These are phyloP conservation scores for Drosophila nigricruria DNA, from an alignment of 2,888 invertebrate genomes.

Conservation along the genomic window DNA sequence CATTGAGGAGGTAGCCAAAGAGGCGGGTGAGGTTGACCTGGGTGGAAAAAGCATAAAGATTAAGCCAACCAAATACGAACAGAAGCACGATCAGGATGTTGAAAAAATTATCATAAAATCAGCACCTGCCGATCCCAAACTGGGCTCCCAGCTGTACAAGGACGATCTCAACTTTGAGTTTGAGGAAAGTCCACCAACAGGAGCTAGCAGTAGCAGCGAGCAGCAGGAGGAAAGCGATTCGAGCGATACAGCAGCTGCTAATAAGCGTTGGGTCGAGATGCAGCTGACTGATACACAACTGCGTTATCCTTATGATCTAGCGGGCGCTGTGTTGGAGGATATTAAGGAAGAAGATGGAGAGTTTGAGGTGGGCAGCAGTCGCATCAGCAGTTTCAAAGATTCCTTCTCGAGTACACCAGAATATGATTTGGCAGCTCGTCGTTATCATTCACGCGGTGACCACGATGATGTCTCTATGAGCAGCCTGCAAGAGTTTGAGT, in stretches of 20 bases:
- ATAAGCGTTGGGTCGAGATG: slow-evolving; percentile 96
- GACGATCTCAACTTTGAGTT: slow-evolving; percentile 89
- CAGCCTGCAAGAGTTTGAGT: slow-evolving; percentile 97
- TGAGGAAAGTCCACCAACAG: slow-evolving; percentile 88
- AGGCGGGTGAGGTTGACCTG: slow-evolving; percentile 92
- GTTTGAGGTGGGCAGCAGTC: slow-evolving; percentile 92
- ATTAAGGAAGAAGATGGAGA: slow-evolving; percentile 97
- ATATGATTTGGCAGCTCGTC: slow-evolving; percentile 93
- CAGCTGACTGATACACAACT: slow-evolving; percentile 89
- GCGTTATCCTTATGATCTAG: slow-evolving; percentile 91
- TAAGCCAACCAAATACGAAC: slow-evolving; percentile 86
- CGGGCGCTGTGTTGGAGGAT: slow-evolving; percentile 94
- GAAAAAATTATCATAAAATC: slow-evolving; percentile 90
- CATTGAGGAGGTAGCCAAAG: slow-evolving; percentile 94
- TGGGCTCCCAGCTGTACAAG: slow-evolving; percentile 87
- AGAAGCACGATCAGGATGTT: slow-evolving; percentile 89
- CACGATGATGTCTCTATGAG: slow-evolving; percentile 96
- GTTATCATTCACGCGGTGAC: slow-evolving; percentile 91
- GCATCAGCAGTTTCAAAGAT: slow-evolving; percentile 92
- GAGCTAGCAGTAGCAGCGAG: slow-evolving; percentile 78
- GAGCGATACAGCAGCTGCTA: slow-evolving; percentile 90
- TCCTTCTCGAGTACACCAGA: slow-evolving; percentile 97
- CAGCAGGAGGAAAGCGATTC: slow-evolving; percentile 86
- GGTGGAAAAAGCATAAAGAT: slow-evolving; percentile 94
- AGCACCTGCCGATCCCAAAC: slow-evolving; percentile 88